Base-by-base conservation (phyloP, 2,113 vertebrate species). In the Xiphorhynchus elegans region DNA sequence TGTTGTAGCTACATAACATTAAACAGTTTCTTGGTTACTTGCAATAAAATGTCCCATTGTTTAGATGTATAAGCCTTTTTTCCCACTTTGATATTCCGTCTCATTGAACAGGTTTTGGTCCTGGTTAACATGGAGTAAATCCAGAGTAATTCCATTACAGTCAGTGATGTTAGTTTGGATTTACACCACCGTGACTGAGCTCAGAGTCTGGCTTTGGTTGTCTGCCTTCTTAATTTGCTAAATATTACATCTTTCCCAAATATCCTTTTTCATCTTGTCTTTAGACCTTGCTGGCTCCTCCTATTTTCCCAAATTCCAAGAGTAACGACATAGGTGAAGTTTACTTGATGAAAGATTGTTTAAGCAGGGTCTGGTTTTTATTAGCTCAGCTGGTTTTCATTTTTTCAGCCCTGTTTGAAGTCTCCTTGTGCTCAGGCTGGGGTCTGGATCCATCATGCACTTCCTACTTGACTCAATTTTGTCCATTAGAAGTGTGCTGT, bases 171-270 rank as follows among this genome's bases (percentile, higher is more conserved):
- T 95, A 37, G 52, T 78, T 94, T 95, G 95, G 80, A 92, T 92
- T 97, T 96, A 92, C 84, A 92, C 81, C 87, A 91, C 87, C 84
- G 46, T 56, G 78, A 79, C 74, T 93, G 89, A 97, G 84, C 49
- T 85, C 69, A 91, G 89, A 87, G 67, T 69, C 87, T 96, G 84
- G 49, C 42, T 96, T 86, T 88, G 68, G 42, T 72, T 87, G 29
- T 89, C 75, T 67, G 37, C 84, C 81, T 86, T 85, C 59, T 80
- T 80, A 66, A 81, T 80, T 83, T 84, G 40, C 52, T 78, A 89
- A 84, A 84, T 91, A 73, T 49, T 92, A 47, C 44, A 17, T 62
- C 31, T 58, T 94, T 94, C 70, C 55, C n/a, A 74, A 88, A 58
- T 62, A 79, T 7, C 42, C 58, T 52, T 76, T 93, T 44, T 42